Conservation (phyloP, 1,140 invertebrate genomes). For the Listronotus bonariensis region DNA sequence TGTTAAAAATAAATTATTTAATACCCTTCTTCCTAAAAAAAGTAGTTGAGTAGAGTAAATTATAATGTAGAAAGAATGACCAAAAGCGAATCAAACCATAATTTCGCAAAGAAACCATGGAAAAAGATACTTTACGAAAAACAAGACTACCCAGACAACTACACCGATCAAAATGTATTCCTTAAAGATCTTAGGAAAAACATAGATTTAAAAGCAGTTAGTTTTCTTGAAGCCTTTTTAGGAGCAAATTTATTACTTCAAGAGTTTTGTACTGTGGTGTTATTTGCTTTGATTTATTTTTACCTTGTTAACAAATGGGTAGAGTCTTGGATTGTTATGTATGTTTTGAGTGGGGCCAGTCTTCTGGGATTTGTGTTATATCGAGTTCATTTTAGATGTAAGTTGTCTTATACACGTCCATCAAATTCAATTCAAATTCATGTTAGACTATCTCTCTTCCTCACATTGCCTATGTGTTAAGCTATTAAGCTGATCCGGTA, state of each 20-base stretch:
- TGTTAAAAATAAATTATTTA: no score
- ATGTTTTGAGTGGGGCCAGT: constrained; percentile 60
- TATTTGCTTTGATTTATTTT: constrained; percentile 77
- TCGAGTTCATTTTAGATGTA: constrained; percentile 48
- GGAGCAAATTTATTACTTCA: constrained; percentile 75
- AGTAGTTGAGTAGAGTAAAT: no score
- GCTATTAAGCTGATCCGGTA: no score
- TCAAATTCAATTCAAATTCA: no score
- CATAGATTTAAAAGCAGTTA: constrained; percentile 73
- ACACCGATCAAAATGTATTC: constrained; percentile 81
- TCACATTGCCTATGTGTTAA: no score
- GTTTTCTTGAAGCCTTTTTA: constrained; percentile 68
- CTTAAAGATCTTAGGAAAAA: constrained; percentile 86
- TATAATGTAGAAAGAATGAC: no score
- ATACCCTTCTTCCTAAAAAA: no score
- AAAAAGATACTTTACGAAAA: constrained; percentile 89
- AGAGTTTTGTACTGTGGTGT: constrained; percentile 74
- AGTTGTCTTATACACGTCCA: no score
- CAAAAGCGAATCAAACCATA: no score
- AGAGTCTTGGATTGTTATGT: constrained; percentile 65
- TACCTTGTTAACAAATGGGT: constrained; percentile 72
- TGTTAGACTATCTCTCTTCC: no score
- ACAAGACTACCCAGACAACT: constrained; percentile 86
- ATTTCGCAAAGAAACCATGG: constrained; percentile 61
- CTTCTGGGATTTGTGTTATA: constrained; percentile 63